These are phyloP conservation scores for Neodiprion pinetum DNA, from an alignment of 1,140 invertebrate genomes.

Conservation along the genomic window DNA sequence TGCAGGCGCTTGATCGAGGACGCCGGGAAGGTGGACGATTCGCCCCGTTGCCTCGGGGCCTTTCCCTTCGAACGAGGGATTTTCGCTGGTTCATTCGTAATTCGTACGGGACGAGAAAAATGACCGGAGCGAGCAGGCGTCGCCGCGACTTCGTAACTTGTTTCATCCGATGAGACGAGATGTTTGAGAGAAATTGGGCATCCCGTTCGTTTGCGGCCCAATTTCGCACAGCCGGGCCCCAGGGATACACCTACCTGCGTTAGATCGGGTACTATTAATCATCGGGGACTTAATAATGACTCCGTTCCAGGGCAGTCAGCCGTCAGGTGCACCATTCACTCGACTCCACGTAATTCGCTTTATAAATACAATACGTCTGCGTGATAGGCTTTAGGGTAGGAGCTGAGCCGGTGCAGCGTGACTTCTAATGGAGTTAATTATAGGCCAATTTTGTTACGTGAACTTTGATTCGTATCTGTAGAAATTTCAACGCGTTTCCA, in stretches of 20 bases:
- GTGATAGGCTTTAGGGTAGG: no score
- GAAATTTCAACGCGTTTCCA: no score
- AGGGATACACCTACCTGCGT: neutral
- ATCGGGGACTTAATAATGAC: conserved; percentile 10
- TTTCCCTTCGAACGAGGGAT: no score
- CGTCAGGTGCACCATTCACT: conserved; percentile 5
- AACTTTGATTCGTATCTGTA: neutral
- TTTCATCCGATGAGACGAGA: no score
- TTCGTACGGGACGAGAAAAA: no score
- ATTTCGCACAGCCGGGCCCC: neutral
- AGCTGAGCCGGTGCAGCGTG: neutral
- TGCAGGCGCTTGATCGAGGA: no score
- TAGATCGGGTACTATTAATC: conserved; percentile 10
- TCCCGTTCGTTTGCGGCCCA: neutral
- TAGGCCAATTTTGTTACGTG: neutral
- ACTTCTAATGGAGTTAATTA: conserved; percentile 3
- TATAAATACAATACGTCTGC: neutral
- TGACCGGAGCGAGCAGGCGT: no score
- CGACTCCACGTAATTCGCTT: neutral
- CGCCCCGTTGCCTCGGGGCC: no score
- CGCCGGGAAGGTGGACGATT: no score
- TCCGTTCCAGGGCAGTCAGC: neutral
- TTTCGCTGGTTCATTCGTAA: no score
- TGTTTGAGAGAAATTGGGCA: no score
- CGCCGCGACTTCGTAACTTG: no score